These are phyloP conservation scores for Austrofundulus limnaeus DNA, from an alignment of 2,113 vertebrate genomes.

Conservation along the genomic window DNA sequence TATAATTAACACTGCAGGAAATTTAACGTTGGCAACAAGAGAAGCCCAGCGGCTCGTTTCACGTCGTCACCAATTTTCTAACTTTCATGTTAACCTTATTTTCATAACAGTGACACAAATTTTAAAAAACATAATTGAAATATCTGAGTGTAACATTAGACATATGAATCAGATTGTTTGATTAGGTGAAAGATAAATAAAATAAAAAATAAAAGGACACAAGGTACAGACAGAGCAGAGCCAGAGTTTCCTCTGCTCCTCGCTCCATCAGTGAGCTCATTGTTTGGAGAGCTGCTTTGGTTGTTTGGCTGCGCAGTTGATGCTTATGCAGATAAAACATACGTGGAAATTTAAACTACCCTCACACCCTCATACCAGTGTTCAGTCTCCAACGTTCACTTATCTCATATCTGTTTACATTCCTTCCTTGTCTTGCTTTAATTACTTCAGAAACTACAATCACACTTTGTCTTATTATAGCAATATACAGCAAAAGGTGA, in stretches of 20 bases:
- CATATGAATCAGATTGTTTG: not conserved
- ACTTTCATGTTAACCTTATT: conserved; percentile 32
- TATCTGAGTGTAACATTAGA: conserved; percentile 8
- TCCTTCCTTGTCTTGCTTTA: conserved; percentile 17
- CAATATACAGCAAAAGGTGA: no score
- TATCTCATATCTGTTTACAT: conserved; percentile 9
- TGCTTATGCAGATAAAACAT: conserved; percentile 14
- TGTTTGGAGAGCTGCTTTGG: conserved; percentile 18
- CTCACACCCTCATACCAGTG: conserved; percentile 45
- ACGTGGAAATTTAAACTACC: conserved; percentile 34
- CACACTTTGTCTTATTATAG: no score
- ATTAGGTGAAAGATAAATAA: not conserved
- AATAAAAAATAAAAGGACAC: conserved; percentile 8
- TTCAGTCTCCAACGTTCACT: conserved; percentile 2
- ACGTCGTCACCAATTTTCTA: conserved; percentile 43
- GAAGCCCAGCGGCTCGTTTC: conserved; percentile 38
- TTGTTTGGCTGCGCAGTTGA: conserved; percentile 26
- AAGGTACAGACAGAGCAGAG: not conserved
- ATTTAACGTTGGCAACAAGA: conserved; percentile 30
- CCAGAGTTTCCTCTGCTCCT: not conserved
- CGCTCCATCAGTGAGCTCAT: conserved; percentile 24
- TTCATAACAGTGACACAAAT: conserved; percentile 23
- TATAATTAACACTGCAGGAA: conserved; percentile 42
- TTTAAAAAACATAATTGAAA: conserved; percentile 28
- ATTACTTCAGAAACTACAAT: conserved; percentile 23